phyloP scores from a whole-genome alignment of 2,797 vertebrate genomes.

The Nothura maculosa region DNA sequence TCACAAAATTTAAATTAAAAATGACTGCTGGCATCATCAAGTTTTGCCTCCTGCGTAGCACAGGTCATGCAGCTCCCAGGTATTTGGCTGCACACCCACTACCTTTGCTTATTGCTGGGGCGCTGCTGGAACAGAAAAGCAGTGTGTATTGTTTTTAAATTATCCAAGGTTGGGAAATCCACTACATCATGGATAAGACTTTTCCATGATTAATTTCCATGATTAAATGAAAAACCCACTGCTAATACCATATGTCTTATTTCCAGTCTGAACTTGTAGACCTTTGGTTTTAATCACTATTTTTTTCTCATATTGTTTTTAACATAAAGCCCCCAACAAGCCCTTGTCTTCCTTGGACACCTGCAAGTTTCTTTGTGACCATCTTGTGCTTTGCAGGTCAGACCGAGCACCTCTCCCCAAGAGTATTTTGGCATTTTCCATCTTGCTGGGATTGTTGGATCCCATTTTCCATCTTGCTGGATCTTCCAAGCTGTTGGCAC shows the following conservation, averaged over 20 bases:
- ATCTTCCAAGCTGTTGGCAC: background rate
- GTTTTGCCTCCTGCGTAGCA: background rate
- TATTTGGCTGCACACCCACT: background rate
- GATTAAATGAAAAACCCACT: background rate
- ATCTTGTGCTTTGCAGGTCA: background rate
- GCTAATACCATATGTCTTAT: background rate
- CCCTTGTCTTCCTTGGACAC: background rate
- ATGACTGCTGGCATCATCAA: constrained; percentile 34
- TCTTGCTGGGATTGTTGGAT: background rate
- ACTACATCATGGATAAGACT: background rate
- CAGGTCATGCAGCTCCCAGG: background rate
- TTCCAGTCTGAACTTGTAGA: background rate
- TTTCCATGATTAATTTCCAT: background rate
- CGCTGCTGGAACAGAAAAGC: background rate
- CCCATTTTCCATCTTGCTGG: too few species aligned
- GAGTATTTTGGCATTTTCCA: background rate
- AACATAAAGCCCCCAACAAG: background rate
- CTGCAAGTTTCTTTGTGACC: background rate
- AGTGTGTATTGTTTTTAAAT: background rate
- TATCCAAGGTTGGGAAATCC: background rate
- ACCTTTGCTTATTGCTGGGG: background rate
- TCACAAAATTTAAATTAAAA: constrained; percentile 26
- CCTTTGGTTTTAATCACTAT: background rate
- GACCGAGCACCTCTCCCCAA: background rate
- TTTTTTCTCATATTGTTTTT: background rate